Evolutionary conservation across 53 echinoderm and acorn worm genomes (phyloP), one percentile per base, ranked within the genome.

Genomic region (Echinometra lucunter): DNA sequence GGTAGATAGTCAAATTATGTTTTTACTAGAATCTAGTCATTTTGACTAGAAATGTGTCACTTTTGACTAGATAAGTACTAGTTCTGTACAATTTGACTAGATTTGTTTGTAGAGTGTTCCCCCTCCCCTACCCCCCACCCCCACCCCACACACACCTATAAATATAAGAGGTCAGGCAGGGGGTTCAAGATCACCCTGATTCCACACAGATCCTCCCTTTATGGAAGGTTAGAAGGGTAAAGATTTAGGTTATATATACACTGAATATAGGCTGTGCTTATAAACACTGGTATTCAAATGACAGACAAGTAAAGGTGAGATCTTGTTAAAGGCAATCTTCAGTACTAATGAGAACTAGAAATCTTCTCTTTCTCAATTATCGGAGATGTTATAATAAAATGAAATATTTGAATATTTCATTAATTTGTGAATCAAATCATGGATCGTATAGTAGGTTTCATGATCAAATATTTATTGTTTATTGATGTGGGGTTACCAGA

Each of bases 211-310:
- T 81, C 81, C 81, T 27, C 44, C 44, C 44, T 81, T 81, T 23
- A 44, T 81, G 44, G 18, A 81, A 42, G 28, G 44, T 81, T 18
- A 81, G 40, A 81, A 44, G 42, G 88, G 57, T 88, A 15, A 44
- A 66, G 58, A 91, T 91, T 58, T 91, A 30, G 91, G 91, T 58
- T 91, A 91, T 91, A 67, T 91, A 91, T 91, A 91, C 91, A 91
- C 12, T 25, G 89, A 38, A 91, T 91, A 30, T 91, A 69, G 66
- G 91, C 28, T 66, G 40, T 91, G 69, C 91, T 91, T 91, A 91
- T 91, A 91, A 91, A 91, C 91, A 91, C 66, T 44, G 69, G 91
- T 58, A 45, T 11, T 67, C 45, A 44, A 69, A 44, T 91, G 91
- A 91, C 91, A 67, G 91, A 91, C 91, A 91, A 21, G 70, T 49